Evolutionary conservation across 2,113 vertebrate genomes (phyloP).

Genomic region (Jacana jacana): DNA sequence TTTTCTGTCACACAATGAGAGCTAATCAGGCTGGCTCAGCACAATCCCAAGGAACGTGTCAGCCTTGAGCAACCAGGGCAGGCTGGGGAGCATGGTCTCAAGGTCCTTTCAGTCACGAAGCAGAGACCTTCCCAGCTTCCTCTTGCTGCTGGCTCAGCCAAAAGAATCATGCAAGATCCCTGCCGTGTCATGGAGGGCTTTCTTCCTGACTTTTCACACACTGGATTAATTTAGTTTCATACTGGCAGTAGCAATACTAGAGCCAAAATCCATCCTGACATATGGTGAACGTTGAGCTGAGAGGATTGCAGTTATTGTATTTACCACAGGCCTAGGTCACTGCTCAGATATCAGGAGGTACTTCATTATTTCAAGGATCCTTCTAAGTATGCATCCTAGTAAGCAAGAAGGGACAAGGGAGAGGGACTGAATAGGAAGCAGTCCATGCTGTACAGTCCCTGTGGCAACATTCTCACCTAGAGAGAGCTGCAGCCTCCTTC

Average conservation of each 20-base stretch:
- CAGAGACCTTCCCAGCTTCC: not conserved
- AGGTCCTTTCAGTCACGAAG: not conserved
- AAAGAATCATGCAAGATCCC: not conserved
- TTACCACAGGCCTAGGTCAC: not conserved
- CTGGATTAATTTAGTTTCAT: not conserved
- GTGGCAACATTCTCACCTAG: not conserved
- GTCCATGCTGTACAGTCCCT: not conserved
- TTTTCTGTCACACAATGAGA: not conserved
- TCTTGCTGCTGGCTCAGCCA: not conserved
- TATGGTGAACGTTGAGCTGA: not conserved
- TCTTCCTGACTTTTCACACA: not conserved
- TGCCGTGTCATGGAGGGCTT: not conserved
- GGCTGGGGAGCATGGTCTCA: not conserved
- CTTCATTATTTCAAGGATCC: not conserved
- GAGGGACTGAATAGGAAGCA: not conserved
- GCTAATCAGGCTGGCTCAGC: not conserved
- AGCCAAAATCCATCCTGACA: not conserved
- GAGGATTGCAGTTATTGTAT: not conserved
- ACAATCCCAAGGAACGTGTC: not conserved
- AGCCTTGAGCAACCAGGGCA: not conserved
- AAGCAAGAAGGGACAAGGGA: not conserved
- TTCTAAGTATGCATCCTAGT: not conserved
- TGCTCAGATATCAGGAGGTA: not conserved
- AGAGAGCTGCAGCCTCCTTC: not conserved
- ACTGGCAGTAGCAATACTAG: not conserved